Conservation (phyloP, 2,113 vertebrate genomes). For the Diphyllodes magnificus region DNA sequence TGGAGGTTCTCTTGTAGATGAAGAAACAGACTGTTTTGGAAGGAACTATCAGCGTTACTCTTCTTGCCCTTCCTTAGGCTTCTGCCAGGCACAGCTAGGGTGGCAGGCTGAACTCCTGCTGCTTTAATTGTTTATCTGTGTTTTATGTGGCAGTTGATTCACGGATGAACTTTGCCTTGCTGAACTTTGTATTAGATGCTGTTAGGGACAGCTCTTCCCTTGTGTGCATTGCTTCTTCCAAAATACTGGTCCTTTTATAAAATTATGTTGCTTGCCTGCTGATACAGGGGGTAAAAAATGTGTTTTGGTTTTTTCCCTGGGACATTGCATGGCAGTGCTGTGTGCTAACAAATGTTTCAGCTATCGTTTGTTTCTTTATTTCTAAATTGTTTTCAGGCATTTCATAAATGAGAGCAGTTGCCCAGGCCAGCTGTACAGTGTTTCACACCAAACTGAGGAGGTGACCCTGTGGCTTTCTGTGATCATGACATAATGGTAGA, state of each 20-base stretch:
- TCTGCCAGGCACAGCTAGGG: neutral
- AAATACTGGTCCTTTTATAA: neutral
- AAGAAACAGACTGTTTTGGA: neutral
- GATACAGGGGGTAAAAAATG: neutral
- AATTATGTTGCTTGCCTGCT: neutral
- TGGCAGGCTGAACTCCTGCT: neutral
- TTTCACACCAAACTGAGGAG: neutral
- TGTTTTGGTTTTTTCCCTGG: neutral
- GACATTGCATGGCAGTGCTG: neutral
- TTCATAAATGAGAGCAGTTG: neutral
- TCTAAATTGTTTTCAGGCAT: neutral
- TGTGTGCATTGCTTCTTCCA: neutral
- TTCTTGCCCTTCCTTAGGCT: neutral
- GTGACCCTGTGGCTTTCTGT: neutral
- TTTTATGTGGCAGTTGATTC: conserved; percentile 1
- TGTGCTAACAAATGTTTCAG: neutral
- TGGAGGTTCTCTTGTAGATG: neutral
- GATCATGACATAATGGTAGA: neutral
- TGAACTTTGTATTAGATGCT: conserved; percentile 21
- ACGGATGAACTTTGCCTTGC: conserved; percentile 5
- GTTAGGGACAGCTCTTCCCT: neutral
- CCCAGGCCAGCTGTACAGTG: neutral
- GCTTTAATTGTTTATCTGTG: neutral
- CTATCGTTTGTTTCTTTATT: neutral
- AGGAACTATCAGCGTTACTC: neutral